phyloP scores from a whole-genome alignment of 2,888 invertebrate genomes.

The Itoplectis maculator region DNA sequence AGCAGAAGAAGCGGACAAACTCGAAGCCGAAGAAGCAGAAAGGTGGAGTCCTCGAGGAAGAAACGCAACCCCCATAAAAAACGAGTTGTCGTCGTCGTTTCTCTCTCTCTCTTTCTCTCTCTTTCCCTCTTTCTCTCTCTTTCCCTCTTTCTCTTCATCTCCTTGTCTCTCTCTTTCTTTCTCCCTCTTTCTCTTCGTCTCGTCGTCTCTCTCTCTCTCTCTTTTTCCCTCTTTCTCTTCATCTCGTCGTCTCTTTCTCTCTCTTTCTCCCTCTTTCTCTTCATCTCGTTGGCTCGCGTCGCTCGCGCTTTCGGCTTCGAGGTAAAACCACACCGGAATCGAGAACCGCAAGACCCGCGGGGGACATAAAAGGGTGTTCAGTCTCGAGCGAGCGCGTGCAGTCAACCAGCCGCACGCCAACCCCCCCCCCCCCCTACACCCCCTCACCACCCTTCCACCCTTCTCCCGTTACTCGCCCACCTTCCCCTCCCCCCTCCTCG shows the following conservation, averaged over 20 bases:
- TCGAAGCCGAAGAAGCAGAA: constrained; percentile 3
- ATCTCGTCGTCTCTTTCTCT: too few species aligned
- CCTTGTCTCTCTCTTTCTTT: too few species aligned
- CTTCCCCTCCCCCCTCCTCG: constrained; percentile 44
- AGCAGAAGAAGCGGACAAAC: background rate
- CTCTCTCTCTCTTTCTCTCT: constrained; percentile 32
- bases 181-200: too few species aligned
- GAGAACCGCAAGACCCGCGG: constrained; percentile 53
- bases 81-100: constrained; percentile 30
- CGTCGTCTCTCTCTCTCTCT: too few species aligned
- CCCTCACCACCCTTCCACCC: too few species aligned
- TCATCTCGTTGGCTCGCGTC: too few species aligned
- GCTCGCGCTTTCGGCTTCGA: too few species aligned
- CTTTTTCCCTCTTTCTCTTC: too few species aligned
- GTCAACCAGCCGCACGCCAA: constrained; percentile 1
- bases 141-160: too few species aligned
- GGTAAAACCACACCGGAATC: constrained; percentile 57
- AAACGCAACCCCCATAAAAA: constrained; percentile 61
- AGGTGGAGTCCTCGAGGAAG: constrained; percentile 40
- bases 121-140: too few species aligned
- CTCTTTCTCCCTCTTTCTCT: too few species aligned
- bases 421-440: constrained; percentile 45
- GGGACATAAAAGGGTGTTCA: constrained; percentile 57
- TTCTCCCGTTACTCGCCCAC: constrained; percentile 44
- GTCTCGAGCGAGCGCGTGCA: constrained; percentile 41